Percentiles rank a stretch among this genome's conserved stretches.
phyloP scores from a whole-genome alignment of 2,888 invertebrate species.

The Tromatobia lineatoria region DNA sequence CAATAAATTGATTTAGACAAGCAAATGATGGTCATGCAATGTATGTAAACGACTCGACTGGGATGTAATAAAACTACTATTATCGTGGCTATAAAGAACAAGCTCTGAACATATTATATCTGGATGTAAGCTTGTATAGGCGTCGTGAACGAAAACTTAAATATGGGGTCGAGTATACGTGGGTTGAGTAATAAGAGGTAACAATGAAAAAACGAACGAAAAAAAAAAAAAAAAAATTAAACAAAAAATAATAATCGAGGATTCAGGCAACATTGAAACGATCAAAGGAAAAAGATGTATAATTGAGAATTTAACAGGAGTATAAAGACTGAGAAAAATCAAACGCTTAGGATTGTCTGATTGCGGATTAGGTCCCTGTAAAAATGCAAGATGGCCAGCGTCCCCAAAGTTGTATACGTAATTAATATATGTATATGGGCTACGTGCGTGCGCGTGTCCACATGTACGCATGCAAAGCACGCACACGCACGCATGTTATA shows the following conservation, averaged over 20 bases:
- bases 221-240: constrained; percentile 86
- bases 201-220: constrained; percentile 81
- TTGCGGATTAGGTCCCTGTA: constrained; percentile 85
- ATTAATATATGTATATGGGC: constrained; percentile 74
- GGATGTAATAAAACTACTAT: constrained; percentile 50
- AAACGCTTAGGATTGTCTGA: constrained; percentile 85
- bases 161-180: constrained; percentile 76
- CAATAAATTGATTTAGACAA: constrained; percentile 51
- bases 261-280: constrained; percentile 88
- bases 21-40: constrained; percentile 65
- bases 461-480: constrained; percentile 71
- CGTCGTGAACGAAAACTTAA: constrained; percentile 77
- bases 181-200: constrained; percentile 75
- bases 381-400: constrained; percentile 86
- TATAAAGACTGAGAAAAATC: constrained; percentile 79
- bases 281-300: constrained; percentile 77
- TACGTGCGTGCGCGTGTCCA: constrained; percentile 67
- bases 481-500: constrained; percentile 71
- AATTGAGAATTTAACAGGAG: constrained; percentile 79
- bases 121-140: constrained; percentile 76
- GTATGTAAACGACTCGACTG: constrained; percentile 55
- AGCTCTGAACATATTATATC: constrained; percentile 74
- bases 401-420: constrained; percentile 85
- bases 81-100: constrained; percentile 72
- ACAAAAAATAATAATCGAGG: constrained; percentile 85